Conservation (phyloP, 2,888 invertebrate genomes). For the Drosophila prostipennis region DNA sequence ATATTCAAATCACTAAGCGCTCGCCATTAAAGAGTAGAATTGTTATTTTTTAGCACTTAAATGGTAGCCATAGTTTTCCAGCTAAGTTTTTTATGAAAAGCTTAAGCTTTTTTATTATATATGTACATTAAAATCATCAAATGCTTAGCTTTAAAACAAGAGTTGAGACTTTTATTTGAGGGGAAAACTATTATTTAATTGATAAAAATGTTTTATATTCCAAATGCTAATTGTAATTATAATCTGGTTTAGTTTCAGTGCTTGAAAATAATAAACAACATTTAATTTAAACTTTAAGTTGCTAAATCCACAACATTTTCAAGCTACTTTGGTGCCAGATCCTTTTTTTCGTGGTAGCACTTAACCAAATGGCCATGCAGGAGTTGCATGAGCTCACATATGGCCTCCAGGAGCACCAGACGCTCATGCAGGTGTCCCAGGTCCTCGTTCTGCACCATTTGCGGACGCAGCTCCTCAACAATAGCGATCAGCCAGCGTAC, state of each 20-base stretch:
- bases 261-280: too few species aligned
- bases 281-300: too few species aligned
- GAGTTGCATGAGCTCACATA: conserved; percentile 54
- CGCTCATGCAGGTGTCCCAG: conserved; percentile 36
- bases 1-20: conserved; percentile 17
- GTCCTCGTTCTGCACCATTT: conserved; percentile 41
- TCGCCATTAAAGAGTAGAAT: background rate
- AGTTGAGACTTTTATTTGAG: background rate
- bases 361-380: conserved; percentile 38
- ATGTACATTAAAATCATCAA: conserved; percentile 3
- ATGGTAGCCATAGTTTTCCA: background rate
- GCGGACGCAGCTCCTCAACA: conserved; percentile 43
- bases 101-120: conserved; percentile 8
- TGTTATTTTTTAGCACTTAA: background rate
- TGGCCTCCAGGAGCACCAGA: conserved; percentile 49
- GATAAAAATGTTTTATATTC: too few species aligned
- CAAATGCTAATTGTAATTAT: too few species aligned
- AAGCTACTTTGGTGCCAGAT: too few species aligned
- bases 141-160: background rate
- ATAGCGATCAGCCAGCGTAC: conserved; percentile 63
- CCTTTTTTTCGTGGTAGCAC: too few species aligned
- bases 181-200: background rate
- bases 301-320: too few species aligned
- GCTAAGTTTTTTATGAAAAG: background rate
- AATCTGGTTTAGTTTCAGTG: too few species aligned